A percentile compares a stretch with the other conserved stretches of the same genome.
Conservation (phyloP, 2,888 invertebrate species). For the Synergus umbraculus region DNA sequence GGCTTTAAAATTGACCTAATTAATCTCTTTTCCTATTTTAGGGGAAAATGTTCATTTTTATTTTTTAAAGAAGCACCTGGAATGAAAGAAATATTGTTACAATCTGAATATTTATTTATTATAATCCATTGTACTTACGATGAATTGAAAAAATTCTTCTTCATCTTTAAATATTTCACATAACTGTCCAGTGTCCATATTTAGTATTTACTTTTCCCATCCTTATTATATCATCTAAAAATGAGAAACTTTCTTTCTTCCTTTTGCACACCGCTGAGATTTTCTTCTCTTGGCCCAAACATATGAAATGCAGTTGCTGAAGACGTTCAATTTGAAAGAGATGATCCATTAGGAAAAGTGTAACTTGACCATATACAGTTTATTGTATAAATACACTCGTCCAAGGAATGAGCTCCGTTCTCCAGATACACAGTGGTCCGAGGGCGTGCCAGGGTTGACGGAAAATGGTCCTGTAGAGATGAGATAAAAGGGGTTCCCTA, state of each 20-base stretch:
- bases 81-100: neutral
- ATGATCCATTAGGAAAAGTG: conserved; percentile 10
- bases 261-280: neutral
- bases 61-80: neutral
- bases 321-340: neutral
- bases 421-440: conserved; percentile 42
- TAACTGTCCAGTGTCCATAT: neutral
- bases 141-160: neutral
- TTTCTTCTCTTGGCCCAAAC: neutral
- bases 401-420: conserved; percentile 27
- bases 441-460: conserved; percentile 34
- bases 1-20: neutral
- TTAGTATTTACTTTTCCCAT: neutral
- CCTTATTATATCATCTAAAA: neutral
- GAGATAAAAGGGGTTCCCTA: conserved; percentile 29
- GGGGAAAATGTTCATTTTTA: neutral
- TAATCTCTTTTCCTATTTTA: neutral
- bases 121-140: too few species aligned
- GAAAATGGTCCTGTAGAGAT: conserved; percentile 40
- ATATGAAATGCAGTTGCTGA: neutral
- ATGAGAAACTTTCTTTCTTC: neutral
- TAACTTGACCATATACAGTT: conserved; percentile 11
- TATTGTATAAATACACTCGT: conserved; percentile 21
- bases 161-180: neutral
- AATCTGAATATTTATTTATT: too few species aligned